A percentile compares a stretch with the other conserved stretches of the same genome.
Evolutionary conservation across 2,113 vertebrate species (phyloP).

Genomic region (Daubentonia madagascariensis): DNA sequence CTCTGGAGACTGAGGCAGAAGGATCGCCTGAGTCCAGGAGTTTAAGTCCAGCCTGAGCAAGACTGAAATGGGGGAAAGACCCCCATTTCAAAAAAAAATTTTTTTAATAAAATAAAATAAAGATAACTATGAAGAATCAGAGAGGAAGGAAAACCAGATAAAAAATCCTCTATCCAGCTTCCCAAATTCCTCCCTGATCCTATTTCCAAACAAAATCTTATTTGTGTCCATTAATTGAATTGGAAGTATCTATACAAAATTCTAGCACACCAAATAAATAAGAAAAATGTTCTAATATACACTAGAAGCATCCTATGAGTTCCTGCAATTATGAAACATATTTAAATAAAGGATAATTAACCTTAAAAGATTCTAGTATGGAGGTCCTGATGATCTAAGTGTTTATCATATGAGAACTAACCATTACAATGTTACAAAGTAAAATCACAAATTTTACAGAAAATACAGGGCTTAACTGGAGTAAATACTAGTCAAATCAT

Average conservation of each 20-base stretch:
- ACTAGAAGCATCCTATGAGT: background rate
- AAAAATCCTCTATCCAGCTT: background rate
- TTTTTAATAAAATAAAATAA: background rate
- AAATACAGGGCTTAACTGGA: background rate
- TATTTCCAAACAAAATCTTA: background rate
- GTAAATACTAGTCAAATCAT: background rate
- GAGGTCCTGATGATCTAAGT: background rate
- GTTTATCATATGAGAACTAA: background rate
- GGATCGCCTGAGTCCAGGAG: too few relatives aligned
- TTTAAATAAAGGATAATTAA: constrained; percentile 31
- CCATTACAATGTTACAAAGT: background rate
- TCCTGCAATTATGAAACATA: background rate
- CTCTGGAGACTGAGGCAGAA: too few relatives aligned
- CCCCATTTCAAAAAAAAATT: too few relatives aligned
- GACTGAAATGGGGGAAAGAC: too few relatives aligned
- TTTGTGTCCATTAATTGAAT: background rate
- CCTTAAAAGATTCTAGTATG: background rate
- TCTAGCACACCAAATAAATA: background rate
- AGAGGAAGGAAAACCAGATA: background rate
- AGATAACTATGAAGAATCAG: background rate
- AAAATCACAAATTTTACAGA: constrained; percentile 30
- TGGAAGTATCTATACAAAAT: background rate
- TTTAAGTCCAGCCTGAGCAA: too few relatives aligned
- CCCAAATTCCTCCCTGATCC: background rate
- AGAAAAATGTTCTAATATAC: background rate